These are phyloP conservation scores for Myopa tessellatipennis DNA, from an alignment of 2,888 invertebrate genomes.

Conservation along the genomic window DNA sequence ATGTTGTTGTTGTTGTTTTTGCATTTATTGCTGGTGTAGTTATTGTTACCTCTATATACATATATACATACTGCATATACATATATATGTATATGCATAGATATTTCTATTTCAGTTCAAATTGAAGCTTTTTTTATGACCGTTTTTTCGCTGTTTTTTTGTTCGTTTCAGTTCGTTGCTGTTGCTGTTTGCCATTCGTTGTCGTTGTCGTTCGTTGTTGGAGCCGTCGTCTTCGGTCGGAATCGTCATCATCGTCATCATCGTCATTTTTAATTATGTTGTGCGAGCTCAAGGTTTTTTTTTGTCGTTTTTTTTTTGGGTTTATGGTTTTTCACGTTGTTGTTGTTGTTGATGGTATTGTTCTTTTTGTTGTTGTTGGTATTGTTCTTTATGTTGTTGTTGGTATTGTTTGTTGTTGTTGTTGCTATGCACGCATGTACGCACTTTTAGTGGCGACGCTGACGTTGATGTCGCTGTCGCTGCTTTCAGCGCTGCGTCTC, in stretches of 20 bases:
- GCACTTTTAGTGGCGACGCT: conserved; percentile 21
- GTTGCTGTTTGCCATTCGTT: conserved; percentile 6
- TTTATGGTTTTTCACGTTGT: conserved; percentile 30
- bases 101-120: not conserved
- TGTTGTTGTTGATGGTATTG: conserved; percentile 38
- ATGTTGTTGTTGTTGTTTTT: not conserved
- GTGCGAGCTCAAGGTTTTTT: conserved; percentile 52
- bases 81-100: no score
- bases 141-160: not conserved
- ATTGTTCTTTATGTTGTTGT: conserved; percentile 31
- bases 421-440: conserved; percentile 40
- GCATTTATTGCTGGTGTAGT: not conserved
- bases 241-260: conserved; percentile 34
- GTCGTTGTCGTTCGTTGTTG: conserved; percentile 35
- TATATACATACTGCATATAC: not conserved
- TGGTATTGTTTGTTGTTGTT: conserved; percentile 36
- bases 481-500: conserved; percentile 8
- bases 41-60: conserved; percentile 8
- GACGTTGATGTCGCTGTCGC: not conserved
- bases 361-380: conserved; percentile 34
- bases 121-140: not conserved
- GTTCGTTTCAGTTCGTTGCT: not conserved
- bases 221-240: conserved; percentile 20
- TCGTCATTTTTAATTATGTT: conserved; percentile 49
- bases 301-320: conserved; percentile 18